A percentile compares a stretch with the other conserved stretches of the same genome.
phyloP scores from a whole-genome alignment of 1,140 invertebrate genomes.

The Nautilus pompilius region DNA sequence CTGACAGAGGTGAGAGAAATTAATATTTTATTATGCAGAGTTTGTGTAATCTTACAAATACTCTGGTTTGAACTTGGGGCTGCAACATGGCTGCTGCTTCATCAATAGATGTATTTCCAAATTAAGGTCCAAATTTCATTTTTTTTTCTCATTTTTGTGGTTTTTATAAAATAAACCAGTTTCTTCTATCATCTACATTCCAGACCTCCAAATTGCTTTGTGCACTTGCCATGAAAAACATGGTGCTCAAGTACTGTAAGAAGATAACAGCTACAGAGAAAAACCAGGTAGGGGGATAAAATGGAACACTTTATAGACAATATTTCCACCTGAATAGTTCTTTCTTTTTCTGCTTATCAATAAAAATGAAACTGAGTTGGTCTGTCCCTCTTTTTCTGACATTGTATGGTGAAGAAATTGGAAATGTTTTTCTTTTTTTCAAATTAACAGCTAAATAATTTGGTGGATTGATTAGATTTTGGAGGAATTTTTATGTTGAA shows the following conservation, averaged over 20 bases:
- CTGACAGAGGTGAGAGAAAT: conserved; percentile 65
- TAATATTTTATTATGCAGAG: neutral
- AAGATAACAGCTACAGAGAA: conserved; percentile 19
- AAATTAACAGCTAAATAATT: no score
- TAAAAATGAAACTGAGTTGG: no score
- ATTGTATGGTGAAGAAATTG: no score
- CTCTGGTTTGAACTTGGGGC: neutral
- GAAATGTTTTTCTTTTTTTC: no score
- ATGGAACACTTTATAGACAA: no score
- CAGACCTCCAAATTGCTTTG: conserved; percentile 27
- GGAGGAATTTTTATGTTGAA: no score
- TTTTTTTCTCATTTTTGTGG: neutral
- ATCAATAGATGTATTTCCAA: neutral
- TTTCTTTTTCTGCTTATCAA: no score
- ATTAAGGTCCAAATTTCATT: neutral
- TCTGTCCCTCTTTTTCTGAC: no score
- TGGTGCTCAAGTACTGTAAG: conserved; percentile 28
- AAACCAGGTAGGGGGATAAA: conserved; percentile 26
- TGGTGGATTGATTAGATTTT: no score
- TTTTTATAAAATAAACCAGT: neutral
- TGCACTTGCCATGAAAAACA: conserved; percentile 25
- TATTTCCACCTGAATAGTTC: no score
- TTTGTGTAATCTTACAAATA: neutral
- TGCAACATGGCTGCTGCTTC: neutral
- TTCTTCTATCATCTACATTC: conserved; percentile 7